Conservation (phyloP, 2,888 invertebrate genomes). For the Oscheius sp. region DNA sequence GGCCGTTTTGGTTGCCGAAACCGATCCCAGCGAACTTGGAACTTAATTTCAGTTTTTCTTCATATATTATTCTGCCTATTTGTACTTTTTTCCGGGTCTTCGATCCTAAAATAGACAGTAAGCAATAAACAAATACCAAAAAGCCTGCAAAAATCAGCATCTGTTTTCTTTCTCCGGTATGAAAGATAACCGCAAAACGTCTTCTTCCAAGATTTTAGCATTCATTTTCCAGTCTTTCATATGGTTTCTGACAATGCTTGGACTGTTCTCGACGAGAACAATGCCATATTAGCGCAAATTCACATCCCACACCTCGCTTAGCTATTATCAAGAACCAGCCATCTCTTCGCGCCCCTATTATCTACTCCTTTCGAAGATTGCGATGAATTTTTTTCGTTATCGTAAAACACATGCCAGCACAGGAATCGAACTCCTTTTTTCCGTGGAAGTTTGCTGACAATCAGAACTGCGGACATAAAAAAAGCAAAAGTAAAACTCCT, state of each 20-base stretch:
- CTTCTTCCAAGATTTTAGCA: no score
- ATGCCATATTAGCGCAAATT: background rate
- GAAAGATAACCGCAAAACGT: no score
- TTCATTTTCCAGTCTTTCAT: no score
- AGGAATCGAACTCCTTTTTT: no score
- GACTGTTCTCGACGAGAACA: no score
- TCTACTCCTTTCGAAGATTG: background rate
- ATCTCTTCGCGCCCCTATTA: slow-evolving; percentile 5
- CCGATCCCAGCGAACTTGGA: background rate
- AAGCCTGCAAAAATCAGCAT: background rate
- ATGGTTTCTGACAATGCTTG: no score
- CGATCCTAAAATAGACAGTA: no score
- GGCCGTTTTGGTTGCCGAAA: slow-evolving; percentile 11
- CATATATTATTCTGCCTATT: background rate
- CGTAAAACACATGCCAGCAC: no score
- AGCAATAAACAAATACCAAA: background rate
- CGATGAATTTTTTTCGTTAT: background rate
- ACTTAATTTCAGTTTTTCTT: background rate
- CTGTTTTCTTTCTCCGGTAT: no score
- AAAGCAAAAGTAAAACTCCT: no score
- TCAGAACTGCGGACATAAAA: no score
- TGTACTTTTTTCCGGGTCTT: background rate
- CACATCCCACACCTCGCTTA: slow-evolving; percentile 9
- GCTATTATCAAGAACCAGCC: slow-evolving; percentile 13
- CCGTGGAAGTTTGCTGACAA: no score